Evolutionary conservation across 2,797 vertebrate genomes (phyloP).

Genomic region (Acanthurus tractus): DNA sequence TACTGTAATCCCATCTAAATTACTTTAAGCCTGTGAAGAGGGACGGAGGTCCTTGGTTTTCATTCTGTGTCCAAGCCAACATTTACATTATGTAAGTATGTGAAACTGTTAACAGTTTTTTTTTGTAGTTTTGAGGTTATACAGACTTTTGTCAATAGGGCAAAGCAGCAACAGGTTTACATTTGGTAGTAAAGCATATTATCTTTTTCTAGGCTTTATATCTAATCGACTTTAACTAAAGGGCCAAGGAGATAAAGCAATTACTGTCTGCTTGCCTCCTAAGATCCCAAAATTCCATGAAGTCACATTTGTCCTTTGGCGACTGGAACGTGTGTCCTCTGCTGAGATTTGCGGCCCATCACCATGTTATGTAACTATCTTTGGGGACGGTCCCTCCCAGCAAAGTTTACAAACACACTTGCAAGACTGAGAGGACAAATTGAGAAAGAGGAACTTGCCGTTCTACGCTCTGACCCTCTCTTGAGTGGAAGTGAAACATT

Average conservation of each 20-base stretch:
- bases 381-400: conserved; percentile 52
- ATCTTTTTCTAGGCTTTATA: conserved; percentile 35
- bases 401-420: conserved; percentile 50
- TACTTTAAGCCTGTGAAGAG: background rate
- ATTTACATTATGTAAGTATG: conserved; percentile 1
- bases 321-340: conserved; percentile 57
- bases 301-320: conserved; percentile 68
- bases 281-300: conserved; percentile 56
- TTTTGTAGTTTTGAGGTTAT: background rate
- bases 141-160: background rate
- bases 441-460: conserved; percentile 10
- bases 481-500: background rate
- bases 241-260: conserved; percentile 45
- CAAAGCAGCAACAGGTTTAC: background rate
- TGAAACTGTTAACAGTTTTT: background rate
- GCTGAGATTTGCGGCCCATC: conserved; percentile 57
- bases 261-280: conserved; percentile 27
- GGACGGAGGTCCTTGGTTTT: background rate
- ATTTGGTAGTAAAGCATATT: conserved; percentile 18
- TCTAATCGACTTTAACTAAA: conserved; percentile 45
- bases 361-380: conserved; percentile 61
- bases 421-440: conserved; percentile 19
- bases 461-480: conserved; percentile 10
- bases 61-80: conserved; percentile 12
- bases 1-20: background rate